phyloP scores from a whole-genome alignment of 2,888 invertebrate genomes.

The Drosophila heteroneura region DNA sequence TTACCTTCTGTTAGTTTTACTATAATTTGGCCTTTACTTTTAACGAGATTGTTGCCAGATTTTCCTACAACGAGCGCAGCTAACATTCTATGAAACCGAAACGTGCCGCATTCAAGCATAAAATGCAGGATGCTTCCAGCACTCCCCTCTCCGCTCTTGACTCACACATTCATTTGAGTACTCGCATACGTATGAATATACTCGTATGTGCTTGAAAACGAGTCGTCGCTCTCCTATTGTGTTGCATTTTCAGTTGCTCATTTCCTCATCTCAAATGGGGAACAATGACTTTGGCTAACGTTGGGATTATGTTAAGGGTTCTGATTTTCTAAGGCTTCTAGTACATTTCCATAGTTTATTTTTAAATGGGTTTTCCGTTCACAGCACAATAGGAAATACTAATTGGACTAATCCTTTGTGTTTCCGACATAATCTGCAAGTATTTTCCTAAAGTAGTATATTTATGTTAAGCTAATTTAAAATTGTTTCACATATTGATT shows the following conservation, averaged over 20 bases:
- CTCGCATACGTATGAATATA: slow-evolving; percentile 5
- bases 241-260: slow-evolving; percentile 30
- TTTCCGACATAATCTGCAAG: neutral
- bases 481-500: neutral
- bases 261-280: slow-evolving; percentile 1
- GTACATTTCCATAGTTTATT: neutral
- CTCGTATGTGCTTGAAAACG: slow-evolving; percentile 5
- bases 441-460: neutral
- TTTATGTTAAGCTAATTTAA: neutral
- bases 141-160: neutral
- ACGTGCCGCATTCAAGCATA: slow-evolving; percentile 56
- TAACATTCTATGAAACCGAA: slow-evolving; percentile 56
- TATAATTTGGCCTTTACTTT: slow-evolving; percentile 79
- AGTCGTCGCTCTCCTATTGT: slow-evolving; percentile 27
- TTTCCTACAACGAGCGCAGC: slow-evolving; percentile 46
- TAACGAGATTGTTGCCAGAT: slow-evolving; percentile 79
- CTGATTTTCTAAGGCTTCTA: neutral
- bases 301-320: slow-evolving; percentile 11
- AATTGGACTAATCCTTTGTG: neutral
- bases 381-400: neutral
- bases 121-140: slow-evolving; percentile 52
- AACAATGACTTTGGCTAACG: slow-evolving; percentile 21
- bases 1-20: slow-evolving; percentile 80
- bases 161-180: slow-evolving; percentile 14
- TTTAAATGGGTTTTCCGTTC: neutral